Evolutionary conservation across 2,113 vertebrate species (phyloP), one percentile per base, ranked within the genome.

Genomic region (Calyptommatus sinebrachiatus): DNA sequence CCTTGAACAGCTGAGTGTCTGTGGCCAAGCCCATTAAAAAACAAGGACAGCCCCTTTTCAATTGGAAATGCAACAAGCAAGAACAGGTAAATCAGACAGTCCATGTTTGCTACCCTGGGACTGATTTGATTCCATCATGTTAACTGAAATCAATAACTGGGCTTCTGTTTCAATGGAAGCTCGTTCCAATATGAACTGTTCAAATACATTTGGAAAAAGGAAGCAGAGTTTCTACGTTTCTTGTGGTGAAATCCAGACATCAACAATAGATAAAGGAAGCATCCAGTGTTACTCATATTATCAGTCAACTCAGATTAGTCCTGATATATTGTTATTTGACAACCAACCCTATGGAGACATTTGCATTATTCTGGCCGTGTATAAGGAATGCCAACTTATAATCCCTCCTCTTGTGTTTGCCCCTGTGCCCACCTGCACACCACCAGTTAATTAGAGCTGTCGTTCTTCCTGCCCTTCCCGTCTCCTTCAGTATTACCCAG

Each of bases 401-500:
- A 71, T 46, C 9, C n/a, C 22, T 71, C 24, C 21, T 9, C 26
- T 28, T 65, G 63, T 28, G 63, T 24, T 4, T 65, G 63, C 63
- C 4, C 63, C 26, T 22, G 26, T 20, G 20, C 20, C n/a, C n/a
- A 69, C 50, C 50, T 16, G 28, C n/a, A 7, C 48, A 29, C 16
- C 2, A 29, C 26, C 16, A 12, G 26, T 28, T 4, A 35, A 69
- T 60, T 10, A 26, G 31, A 6, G 6, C 22, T n/a, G 29, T 22
- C 28, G 7, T 4, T 41, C 10, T 71, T 41, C 6, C 1, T 35
- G 31, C 21, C 18, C 31, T 41, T n/a, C 12, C 16, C n/a, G 14
- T 20, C 35, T 78, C 80, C 22, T 73, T 60, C 73, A 67, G 76
- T 22, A 41, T 60, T 73, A 41, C 26, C 63, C 46, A 35, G 77